Evolutionary conservation across 1,140 invertebrate species (phyloP).

Genomic region (Himalopsyche phryganea): DNA sequence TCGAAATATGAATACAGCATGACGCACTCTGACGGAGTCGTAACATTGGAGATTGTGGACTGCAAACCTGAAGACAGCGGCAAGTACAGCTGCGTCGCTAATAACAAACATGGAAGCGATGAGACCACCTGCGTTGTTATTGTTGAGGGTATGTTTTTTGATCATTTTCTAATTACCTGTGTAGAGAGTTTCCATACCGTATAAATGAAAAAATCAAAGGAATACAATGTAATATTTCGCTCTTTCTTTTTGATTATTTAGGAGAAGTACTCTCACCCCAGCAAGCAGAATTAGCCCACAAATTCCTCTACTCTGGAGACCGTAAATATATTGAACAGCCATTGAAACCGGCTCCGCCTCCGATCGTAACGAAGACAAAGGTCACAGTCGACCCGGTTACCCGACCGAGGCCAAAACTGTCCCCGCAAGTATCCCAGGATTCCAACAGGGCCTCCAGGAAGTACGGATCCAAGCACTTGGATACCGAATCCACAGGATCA

Average conservation of each 20-base stretch:
- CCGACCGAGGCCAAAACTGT: conserved; percentile 43
- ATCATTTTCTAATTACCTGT: not conserved
- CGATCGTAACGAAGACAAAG: conserved; percentile 65
- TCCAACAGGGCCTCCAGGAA: conserved; percentile 61
- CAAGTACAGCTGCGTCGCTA: conserved; percentile 90
- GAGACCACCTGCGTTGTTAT: conserved; percentile 95
- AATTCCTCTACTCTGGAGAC: conserved; percentile 83
- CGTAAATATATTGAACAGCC: conserved; percentile 79
- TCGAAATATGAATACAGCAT: conserved; percentile 87
- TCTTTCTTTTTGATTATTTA: conserved; percentile 36
- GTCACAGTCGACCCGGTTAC: conserved; percentile 51
- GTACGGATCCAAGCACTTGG: conserved; percentile 67
- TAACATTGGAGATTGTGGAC: conserved; percentile 93
- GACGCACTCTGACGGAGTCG: conserved; percentile 87
- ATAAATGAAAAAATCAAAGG: too few species aligned
- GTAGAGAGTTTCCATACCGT: too few species aligned
- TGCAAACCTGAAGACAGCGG: conserved; percentile 93
- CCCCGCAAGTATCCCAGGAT: conserved; percentile 46
- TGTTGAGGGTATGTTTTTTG: conserved; percentile 80
- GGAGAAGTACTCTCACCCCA: conserved; percentile 72
- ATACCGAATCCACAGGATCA: conserved; percentile 63
- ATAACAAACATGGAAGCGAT: conserved; percentile 87
- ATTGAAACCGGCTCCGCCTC: conserved; percentile 69
- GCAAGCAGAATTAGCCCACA: conserved; percentile 76
- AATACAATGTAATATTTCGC: too few species aligned